Conservation (phyloP, 2,113 vertebrate species). For the Hydrolagus affinis region DNA sequence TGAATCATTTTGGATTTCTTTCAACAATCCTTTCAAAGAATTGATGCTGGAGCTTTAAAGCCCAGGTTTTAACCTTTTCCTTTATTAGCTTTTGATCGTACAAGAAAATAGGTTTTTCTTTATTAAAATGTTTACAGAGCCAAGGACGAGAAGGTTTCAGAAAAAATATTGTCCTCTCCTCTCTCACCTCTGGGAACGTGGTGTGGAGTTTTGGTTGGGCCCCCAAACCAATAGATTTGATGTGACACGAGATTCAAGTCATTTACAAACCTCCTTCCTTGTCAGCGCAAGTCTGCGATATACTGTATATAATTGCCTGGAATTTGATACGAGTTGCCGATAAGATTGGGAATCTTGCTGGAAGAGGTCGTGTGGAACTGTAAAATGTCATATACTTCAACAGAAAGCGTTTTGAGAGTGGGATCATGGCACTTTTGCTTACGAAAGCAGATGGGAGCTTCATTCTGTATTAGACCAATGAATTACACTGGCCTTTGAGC, state of each 20-base stretch:
- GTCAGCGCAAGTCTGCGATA: not conserved
- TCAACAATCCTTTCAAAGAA: not conserved
- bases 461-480: too few relatives aligned
- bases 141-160: not conserved
- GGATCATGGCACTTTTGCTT: not conserved
- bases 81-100: not conserved
- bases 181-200: not conserved
- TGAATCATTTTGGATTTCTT: not conserved
- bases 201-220: slow-evolving; percentile 3
- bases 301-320: not conserved
- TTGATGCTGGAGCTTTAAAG: not conserved
- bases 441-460: too few relatives aligned
- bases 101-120: too few relatives aligned
- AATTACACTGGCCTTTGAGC: too few relatives aligned
- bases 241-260: too few relatives aligned
- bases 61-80: not conserved
- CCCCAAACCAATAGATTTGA: not conserved
- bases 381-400: too few relatives aligned
- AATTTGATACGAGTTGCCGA: not conserved
- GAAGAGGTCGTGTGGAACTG: not conserved
- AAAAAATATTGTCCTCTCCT: not conserved
- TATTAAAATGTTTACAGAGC: not conserved
- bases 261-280: too few relatives aligned
- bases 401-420: not conserved
- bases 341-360: not conserved